A percentile compares a stretch with the other conserved stretches of the same genome.
Conservation (phyloP, 2,113 vertebrate genomes). For the Ornithorhynchus anatinus region DNA sequence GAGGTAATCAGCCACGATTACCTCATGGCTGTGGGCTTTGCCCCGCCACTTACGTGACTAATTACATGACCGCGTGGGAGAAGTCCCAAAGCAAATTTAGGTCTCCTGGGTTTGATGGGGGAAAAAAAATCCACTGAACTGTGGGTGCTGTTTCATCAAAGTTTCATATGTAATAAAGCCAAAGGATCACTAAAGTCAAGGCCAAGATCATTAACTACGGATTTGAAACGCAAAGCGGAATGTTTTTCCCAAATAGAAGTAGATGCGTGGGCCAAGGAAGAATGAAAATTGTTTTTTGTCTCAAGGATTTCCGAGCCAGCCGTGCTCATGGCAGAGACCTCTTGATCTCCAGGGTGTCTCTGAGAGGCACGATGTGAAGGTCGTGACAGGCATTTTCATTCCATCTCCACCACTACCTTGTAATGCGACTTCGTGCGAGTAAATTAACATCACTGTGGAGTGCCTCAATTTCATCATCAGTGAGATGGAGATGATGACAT, state of each 20-base stretch:
- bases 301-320: neutral
- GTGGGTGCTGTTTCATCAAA: conserved; percentile 60
- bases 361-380: too few relatives aligned
- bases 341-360: neutral
- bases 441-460: too few relatives aligned
- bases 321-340: neutral
- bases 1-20: conserved; percentile 68
- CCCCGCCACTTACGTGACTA: conserved; percentile 78
- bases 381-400: neutral
- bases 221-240: neutral
- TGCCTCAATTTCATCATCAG: neutral
- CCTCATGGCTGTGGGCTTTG: conserved; percentile 68
- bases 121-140: conserved; percentile 66
- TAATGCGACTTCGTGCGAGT: neutral
- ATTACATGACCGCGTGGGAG: conserved; percentile 87
- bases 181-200: conserved; percentile 64
- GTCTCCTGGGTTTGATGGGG: conserved; percentile 73
- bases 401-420: neutral
- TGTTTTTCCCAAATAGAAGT: conserved; percentile 4
- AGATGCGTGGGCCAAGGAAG: neutral
- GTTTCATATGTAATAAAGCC: conserved; percentile 68
- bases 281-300: neutral
- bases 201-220: conserved; percentile 6
- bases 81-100: conserved; percentile 78
- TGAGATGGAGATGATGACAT: neutral